Conservation (phyloP, 2,888 invertebrate species). For the Desoria tigrina region DNA sequence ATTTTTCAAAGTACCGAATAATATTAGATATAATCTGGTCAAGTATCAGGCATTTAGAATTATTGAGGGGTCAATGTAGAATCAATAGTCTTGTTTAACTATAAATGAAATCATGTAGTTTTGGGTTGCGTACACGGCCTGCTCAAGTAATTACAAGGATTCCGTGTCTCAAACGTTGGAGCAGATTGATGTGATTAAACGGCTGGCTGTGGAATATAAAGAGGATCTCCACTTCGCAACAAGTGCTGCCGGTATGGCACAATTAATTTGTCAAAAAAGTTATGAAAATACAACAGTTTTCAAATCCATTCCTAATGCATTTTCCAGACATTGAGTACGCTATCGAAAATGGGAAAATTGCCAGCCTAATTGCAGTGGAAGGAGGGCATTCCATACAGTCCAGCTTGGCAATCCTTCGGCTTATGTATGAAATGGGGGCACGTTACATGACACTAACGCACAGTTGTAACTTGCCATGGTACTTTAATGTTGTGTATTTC, state of each 20-base stretch:
- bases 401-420: constrained; percentile 81
- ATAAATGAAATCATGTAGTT: no score
- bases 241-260: constrained; percentile 57
- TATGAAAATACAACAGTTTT: neutral
- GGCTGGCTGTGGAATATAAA: constrained; percentile 62
- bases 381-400: constrained; percentile 86
- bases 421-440: constrained; percentile 85
- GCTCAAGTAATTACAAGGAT: constrained; percentile 67
- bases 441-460: constrained; percentile 88
- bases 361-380: constrained; percentile 74
- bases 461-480: constrained; percentile 88
- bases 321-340: constrained; percentile 59
- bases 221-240: constrained; percentile 62
- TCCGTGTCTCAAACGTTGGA: constrained; percentile 68
- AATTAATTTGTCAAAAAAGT: neutral
- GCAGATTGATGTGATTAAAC: constrained; percentile 67
- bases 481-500: constrained; percentile 54
- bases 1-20: no score
- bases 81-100: no score
- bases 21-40: no score
- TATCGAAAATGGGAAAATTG: constrained; percentile 61
- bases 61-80: no score
- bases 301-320: neutral
- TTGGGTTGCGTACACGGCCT: constrained; percentile 66
- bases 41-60: no score